Percentiles rank a stretch among this genome's conserved stretches.
Conservation (phyloP, 2,797 vertebrate genomes). For the Chloroceryle inda region DNA sequence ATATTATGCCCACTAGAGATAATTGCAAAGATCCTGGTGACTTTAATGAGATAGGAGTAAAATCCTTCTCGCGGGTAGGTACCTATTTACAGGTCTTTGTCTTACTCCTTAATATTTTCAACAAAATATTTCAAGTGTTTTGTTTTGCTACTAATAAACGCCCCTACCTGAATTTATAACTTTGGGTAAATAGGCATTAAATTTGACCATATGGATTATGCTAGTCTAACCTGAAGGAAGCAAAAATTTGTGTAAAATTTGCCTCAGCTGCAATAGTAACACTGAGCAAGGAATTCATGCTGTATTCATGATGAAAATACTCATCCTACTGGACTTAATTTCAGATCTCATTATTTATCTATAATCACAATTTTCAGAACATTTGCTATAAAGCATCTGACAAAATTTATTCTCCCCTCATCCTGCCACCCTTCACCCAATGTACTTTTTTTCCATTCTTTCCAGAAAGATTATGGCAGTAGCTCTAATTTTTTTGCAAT, state of each 20-base stretch:
- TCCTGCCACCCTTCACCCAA: not conserved
- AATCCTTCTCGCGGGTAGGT: not conserved
- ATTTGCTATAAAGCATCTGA: not conserved
- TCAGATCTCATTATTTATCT: not conserved
- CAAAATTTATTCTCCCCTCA: not conserved
- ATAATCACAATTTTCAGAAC: not conserved
- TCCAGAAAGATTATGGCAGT: constrained; percentile 30
- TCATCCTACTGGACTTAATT: not conserved
- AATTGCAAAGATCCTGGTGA: not conserved
- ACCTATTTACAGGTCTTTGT: not conserved
- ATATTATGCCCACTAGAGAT: not conserved
- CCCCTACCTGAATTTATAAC: not conserved
- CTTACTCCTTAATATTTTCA: not conserved
- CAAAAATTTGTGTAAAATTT: not conserved
- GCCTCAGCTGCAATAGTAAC: not conserved
- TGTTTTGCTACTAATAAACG: not conserved
- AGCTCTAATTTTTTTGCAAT: constrained; percentile 54
- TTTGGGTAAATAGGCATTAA: not conserved
- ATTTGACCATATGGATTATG: not conserved
- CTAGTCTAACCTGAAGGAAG: not conserved
- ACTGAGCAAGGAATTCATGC: not conserved
- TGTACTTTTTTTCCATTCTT: not conserved
- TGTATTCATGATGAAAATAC: not conserved
- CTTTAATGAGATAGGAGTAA: not conserved
- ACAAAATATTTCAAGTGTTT: not conserved